Base-by-base conservation (phyloP, 1,140 invertebrate species). In the Bombus breviceps region DNA sequence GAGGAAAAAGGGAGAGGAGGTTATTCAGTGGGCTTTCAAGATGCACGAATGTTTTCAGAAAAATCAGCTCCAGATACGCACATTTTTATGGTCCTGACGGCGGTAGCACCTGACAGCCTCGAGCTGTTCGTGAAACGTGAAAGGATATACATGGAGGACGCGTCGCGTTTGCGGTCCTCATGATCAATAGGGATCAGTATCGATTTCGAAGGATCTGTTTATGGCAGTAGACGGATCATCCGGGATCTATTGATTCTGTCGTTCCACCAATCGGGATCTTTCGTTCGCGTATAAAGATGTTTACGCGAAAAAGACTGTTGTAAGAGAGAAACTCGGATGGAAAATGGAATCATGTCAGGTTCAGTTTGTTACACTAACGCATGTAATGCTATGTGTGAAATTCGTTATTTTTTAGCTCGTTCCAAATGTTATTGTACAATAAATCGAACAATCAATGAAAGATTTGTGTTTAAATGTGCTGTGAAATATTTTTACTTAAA, bases 101-200 rank as follows among this genome's bases (percentile, higher is more conserved):
- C 68, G 82, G 79, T 83, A 90, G 91, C 93, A 93, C 93, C 93
- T 94, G 93, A 94, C 91, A 89, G 92, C 93, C 92, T 83, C 72
- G 86, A 92, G 93, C 87, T 83, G 53, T 89, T 74, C 83, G 68
- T 72, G 82, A 80, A 83, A 91, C 75, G 87, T 92, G 88, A 94
- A 94, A 93, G 93, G 93, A 94, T 94, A 92, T 73, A 66, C 12
- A 88, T 68, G 86, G 82, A 69, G 89, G 89, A 92, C 93, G 89
- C 93, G 90, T 85, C 71, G 88, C 89, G 92, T 92, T 92, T 89
- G 90, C 86, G 90, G 89, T 92, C 92, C 92, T 88, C 88, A 71
- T 84, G 89, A 94, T 94, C 93, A 94, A 94, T 94, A 87, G 91
- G 89, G 91, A 93, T 93, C 91, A 86, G 89, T 92, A 93, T 92